Base-by-base conservation (phyloP, 2,113 vertebrate species). In the Sinocyclocheilus anophthalmus region DNA sequence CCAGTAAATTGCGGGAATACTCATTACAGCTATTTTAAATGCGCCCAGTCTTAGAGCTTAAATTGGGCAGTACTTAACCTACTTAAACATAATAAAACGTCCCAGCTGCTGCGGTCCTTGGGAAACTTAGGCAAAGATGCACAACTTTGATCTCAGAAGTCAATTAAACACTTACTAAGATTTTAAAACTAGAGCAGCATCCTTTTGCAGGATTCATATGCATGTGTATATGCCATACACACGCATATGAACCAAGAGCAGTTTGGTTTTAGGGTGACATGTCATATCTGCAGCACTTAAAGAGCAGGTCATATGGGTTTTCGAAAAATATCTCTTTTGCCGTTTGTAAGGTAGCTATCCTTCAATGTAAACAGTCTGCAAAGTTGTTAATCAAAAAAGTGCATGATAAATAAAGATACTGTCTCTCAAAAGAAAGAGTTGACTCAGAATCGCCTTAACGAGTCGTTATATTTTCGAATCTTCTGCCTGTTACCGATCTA, bases 1-100 rank as follows among this genome's bases (percentile, higher is more conserved):
- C 87, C 63, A 84, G 86, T 85, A 89, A 89, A 89, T 88, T 83
- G 84, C 67, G 45, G 83, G 81, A 77, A 84, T 26, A 30, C 89
- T 88, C 85, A 88, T 88, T 87, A 89, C 76, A 80, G 85, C 85
- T 89, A 89, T 90, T 90, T 88, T 85, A 90, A 87, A 84, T 83
- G 39, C 48, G 81, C 69, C 83, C 83, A 18, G 84, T 79, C 87
- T 48, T 78, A 72, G 78, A 37, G 89, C 70, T 89, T 78, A 30
- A 88, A 85, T 85, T 87, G 80, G 87, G 78, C 72, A 72, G 63
- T 59, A 67, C 86, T 90, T 91, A 88, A 89, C 89, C 90, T 89
- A 88, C 79, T 89, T 87, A 67, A 73, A 72, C 76, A 69, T 45
- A 39, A 86, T 79, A 65, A 82, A 76, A 57, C 53, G 65, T 81